phyloP scores from a whole-genome alignment of 2,797 vertebrate genomes.

The Myripristis jacobus region DNA sequence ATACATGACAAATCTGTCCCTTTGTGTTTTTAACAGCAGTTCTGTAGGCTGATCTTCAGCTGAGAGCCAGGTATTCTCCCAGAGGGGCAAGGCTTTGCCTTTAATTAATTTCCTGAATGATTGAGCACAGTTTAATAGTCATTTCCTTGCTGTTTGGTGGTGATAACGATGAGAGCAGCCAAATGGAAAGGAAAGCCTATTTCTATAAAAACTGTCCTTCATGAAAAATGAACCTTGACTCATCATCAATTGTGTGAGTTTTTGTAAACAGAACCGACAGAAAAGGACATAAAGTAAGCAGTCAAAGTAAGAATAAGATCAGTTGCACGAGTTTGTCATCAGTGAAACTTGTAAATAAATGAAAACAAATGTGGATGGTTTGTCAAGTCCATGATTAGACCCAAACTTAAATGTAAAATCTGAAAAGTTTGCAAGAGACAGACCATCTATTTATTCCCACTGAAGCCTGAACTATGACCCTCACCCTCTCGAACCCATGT shows the following conservation, averaged over 20 bases:
- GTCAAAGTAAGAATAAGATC: background rate
- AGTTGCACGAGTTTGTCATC: background rate
- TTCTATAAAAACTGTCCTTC: conserved; percentile 34
- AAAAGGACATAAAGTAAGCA: conserved; percentile 13
- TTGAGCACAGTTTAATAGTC: conserved; percentile 45
- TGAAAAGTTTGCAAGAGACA: conserved; percentile 36
- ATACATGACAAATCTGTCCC: conserved; percentile 24
- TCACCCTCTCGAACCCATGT: conserved; percentile 19
- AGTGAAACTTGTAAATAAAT: conserved; percentile 10
- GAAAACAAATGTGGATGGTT: background rate
- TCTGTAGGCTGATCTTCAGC: conserved; percentile 19
- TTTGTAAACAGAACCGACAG: conserved; percentile 10
- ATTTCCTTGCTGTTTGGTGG: conserved; percentile 43
- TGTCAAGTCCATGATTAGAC: background rate
- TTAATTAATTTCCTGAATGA: conserved; percentile 70
- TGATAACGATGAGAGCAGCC: conserved; percentile 44
- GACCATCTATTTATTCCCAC: conserved; percentile 26
- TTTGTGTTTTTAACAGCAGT: conserved; percentile 49
- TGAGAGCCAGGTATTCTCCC: conserved; percentile 42
- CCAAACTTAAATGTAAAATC: conserved; percentile 22
- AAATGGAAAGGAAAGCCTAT: conserved; percentile 36
- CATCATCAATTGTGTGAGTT: conserved; percentile 3
- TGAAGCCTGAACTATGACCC: conserved; percentile 21
- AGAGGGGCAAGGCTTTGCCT: conserved; percentile 44
- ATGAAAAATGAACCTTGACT: conserved; percentile 34